Base-by-base conservation (phyloP, 2,113 vertebrate genomes). In the Garra rufa region DNA sequence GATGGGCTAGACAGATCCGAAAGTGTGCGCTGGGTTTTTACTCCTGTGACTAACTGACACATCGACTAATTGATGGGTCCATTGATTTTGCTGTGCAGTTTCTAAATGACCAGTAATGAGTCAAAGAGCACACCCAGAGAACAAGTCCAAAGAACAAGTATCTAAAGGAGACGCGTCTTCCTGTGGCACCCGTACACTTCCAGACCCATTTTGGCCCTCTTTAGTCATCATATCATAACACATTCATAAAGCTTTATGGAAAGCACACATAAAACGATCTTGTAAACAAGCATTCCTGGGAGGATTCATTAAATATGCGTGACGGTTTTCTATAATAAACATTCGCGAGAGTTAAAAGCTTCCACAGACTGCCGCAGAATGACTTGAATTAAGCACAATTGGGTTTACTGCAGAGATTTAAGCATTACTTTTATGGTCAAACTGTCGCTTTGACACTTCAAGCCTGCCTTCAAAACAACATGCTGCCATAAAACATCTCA, bases 61-160 rank as follows among this genome's bases (percentile, higher is more conserved):
- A 85, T 83, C 75, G 85, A 85, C 80, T 88, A 87, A 90, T 85
- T 88, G 89, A 88, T 75, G 80, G 82, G 30, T 63, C 52, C 82
- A 89, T 85, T 69, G 82, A 90, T 89, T 83, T 69, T n/a, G 48
- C 70, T 85, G 67, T 83, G 5, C 83, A 77, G 82, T 76, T 26
- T 55, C 81, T 87, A 90, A 90, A 83, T 52, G 63, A 19, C n/a
- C 74, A 61, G 76, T 89, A 83, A 88, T 85, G 83, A 87, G 78
- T 28, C 59, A 75, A 79, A 84, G 43, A 67, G 82, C 69, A 28
- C n/a, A 52, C 38, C 55, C 43, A 24, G 6, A 52, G 70, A n/a
- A n/a, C n/a, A n/a, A 11, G 38, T 83, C 75, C 76, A 24, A 26
- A 83, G 84, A 76, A 65, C 26, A 50, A 0, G 41, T 30, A 26